A percentile compares a stretch with the other conserved stretches of the same genome.
Evolutionary conservation across 2,113 vertebrate genomes (phyloP).

Genomic region (Mirza zaza): DNA sequence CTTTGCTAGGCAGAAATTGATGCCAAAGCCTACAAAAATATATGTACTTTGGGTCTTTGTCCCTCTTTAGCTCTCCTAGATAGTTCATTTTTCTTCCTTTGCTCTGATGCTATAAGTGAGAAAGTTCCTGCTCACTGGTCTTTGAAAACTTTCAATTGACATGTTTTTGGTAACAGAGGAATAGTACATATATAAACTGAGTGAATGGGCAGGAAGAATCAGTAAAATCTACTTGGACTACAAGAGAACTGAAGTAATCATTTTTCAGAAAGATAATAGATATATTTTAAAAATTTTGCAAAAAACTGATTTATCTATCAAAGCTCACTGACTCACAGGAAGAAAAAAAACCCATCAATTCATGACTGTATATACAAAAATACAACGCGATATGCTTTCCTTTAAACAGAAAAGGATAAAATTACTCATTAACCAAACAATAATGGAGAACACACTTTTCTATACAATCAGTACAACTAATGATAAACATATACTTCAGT

Average conservation of each 20-base stretch:
- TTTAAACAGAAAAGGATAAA: neutral
- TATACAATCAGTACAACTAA: neutral
- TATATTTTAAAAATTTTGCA: neutral
- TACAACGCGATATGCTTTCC: neutral
- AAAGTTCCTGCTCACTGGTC: neutral
- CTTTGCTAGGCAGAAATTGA: neutral
- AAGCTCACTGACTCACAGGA: neutral
- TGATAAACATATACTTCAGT: neutral
- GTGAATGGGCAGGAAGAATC: neutral
- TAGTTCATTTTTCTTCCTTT: neutral
- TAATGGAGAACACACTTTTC: neutral
- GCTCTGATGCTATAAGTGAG: neutral
- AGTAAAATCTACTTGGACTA: neutral
- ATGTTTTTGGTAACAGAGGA: neutral
- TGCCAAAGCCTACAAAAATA: neutral
- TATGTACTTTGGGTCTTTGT: neutral
- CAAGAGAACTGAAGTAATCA: neutral
- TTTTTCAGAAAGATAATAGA: neutral
- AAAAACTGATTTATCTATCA: neutral
- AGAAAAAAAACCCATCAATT: neutral
- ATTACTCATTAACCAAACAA: neutral
- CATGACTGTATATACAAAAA: neutral
- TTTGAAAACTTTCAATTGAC: neutral
- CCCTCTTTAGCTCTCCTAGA: neutral
- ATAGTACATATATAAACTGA: neutral